Base-by-base conservation (phyloP, 1,140 invertebrate genomes). In the Nasonia vitripennis region DNA sequence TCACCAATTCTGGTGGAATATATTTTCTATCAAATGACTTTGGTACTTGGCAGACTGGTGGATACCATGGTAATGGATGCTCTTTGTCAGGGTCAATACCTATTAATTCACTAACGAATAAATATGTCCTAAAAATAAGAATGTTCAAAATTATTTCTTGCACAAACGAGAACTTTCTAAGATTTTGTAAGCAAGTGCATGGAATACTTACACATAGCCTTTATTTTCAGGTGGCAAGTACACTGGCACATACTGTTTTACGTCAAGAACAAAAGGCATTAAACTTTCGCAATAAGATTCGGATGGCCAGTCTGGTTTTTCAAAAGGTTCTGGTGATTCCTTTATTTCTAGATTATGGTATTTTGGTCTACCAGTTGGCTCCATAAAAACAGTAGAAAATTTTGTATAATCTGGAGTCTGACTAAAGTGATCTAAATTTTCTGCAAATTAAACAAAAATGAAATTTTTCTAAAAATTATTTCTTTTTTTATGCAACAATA, bases 221-320 rank as follows among this genome's bases (percentile, higher is more conserved):
- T 97, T 97, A 91, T 97, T 96, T 91, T 97, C 95, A 78, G 96
- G 95, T 1, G 96, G 95, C 85, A 97, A 91, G 91, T 96, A 96
- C 11, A 96, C 93, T 9, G 94, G 94, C 78, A 94, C 68, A 80
- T 91, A 91, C 86, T 89, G 84, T 48, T 89, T 89, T 31, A 86
- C 86, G 48, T 89, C 86, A 23, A 70, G 84, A 14, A 87, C 37
- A 34, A 87, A 77, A 34, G 87, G 51, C 70, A 84, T 81, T 41
- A 87, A 87, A 68, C 83, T 88, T 78, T 87, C 86, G 77, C 91
- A 92, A 34, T 89, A 88, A 7, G 86, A 84, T 45, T 88, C 74
- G n/a, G 84, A 87, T 34, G 89, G 88, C 91, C 91, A 91, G 77
- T 89, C 78, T 37, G 89, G 83, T 14, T 85, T 87, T 62, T 92